Base-by-base conservation (phyloP, 2,797 vertebrate genomes). In the Sebastes umbrosus region DNA sequence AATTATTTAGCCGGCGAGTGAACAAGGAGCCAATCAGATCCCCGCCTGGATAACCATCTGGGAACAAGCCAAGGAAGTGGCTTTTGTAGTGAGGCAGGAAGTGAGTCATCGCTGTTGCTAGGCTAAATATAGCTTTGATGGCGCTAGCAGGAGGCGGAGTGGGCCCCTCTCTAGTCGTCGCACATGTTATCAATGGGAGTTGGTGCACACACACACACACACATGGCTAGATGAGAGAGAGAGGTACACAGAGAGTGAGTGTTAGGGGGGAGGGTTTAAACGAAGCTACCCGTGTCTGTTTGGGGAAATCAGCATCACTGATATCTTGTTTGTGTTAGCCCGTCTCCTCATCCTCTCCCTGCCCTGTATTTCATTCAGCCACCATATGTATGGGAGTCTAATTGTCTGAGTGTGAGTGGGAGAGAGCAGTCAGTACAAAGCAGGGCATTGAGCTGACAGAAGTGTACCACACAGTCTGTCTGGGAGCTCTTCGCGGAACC, bases 31-130 rank as follows among this genome's bases (percentile, higher is more conserved):
- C 93, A 95, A 93, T 95, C 88, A 66, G 66, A 72, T 69, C 66
- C 69, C 72, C 34, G 71, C 77, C 72, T 71, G 36, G 73, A 77
- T 85, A 92, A 90, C 88, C 87, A 84, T 92, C 84, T 91, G 91
- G 89, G 90, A 86, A 82, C 54, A 79, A 91, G 90, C 91, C 88
- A 90, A 94, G 94, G 93, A 95, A 95, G 94, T 94, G 88, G 90
- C 92, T 94, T 92, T 92, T 92, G 92, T 94, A 93, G 90, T 65
- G 87, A 95, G 90, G 93, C 94, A 95, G 95, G 93, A 95, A 95
- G 94, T 95, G 95, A 95, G 93, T 95, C 94, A 95, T 90, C 55
- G 16, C 94, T 94, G 91, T 94, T 95, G 91, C 94, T 92, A 90
- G 81, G 93, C 94, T 95, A 95, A 95, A 95, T 95, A 94, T 95